These are phyloP conservation scores for Cyclophora albipunctata DNA, from an alignment of 2,888 invertebrate species.

Conservation along the genomic window DNA sequence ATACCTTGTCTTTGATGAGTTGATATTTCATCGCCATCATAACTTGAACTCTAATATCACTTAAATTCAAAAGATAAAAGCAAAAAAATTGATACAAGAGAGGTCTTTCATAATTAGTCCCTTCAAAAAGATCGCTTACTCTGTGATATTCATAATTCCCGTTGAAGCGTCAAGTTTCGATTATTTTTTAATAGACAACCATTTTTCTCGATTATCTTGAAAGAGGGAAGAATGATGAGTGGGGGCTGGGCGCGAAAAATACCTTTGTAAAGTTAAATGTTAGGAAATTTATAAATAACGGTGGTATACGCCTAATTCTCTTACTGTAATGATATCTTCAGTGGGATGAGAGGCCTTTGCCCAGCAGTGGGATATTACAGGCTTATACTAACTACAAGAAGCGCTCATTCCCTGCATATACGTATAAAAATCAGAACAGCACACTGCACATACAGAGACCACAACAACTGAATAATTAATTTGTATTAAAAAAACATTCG, in stretches of 20 bases:
- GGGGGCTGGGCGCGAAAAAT: not conserved
- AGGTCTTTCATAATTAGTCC: conserved; percentile 18
- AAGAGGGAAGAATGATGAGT: no score
- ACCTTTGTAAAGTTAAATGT: not conserved
- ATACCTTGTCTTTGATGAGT: conserved; percentile 21
- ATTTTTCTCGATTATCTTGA: not conserved
- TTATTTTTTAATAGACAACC: conserved; percentile 21
- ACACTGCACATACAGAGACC: no score
- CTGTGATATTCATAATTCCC: conserved; percentile 31
- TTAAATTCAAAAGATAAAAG: conserved; percentile 6
- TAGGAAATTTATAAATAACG: no score
- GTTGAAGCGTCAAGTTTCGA: conserved; percentile 26
- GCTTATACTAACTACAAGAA: no score
- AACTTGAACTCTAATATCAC: conserved; percentile 17
- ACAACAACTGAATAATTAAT: no score
- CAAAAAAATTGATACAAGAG: conserved; percentile 11
- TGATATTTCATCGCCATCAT: conserved; percentile 25
- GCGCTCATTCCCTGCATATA: no score
- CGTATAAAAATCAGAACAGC: no score
- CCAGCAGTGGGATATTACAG: no score
- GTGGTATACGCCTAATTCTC: no score
- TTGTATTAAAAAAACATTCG: conserved; percentile 13
- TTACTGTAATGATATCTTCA: no score
- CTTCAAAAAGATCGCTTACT: conserved; percentile 29
- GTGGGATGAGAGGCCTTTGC: no score